Conservation (phyloP, 2,888 invertebrate genomes). For the Luperina nickerlii region DNA sequence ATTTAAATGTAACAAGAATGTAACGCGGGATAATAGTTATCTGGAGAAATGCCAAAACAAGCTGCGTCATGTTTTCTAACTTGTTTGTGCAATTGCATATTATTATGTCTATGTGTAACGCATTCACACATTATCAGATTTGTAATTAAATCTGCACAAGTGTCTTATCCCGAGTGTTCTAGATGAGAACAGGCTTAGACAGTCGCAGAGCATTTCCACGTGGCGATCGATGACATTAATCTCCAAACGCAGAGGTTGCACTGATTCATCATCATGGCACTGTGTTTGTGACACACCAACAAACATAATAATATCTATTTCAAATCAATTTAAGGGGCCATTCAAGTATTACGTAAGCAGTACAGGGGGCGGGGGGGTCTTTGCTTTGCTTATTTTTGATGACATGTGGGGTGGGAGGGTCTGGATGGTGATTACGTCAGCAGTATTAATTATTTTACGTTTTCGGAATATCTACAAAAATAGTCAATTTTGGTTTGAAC, state of each 20-base stretch:
- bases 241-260: conserved; percentile 42
- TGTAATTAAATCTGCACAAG: conserved; percentile 38
- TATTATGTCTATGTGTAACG: conserved; percentile 41
- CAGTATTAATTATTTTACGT: too few species aligned
- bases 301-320: conserved; percentile 1
- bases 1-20: conserved; percentile 43
- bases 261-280: neutral
- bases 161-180: conserved; percentile 28
- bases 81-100: conserved; percentile 62
- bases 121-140: conserved; percentile 44
- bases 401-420: too few species aligned
- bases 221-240: conserved; percentile 47
- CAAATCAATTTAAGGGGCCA: neutral
- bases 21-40: conserved; percentile 58
- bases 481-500: too few species aligned
- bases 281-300: neutral
- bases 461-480: too few species aligned
- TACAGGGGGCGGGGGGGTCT: too few species aligned
- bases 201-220: conserved; percentile 35
- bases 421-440: too few species aligned
- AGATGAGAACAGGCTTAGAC: conserved; percentile 48
- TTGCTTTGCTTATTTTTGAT: too few species aligned
- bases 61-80: conserved; percentile 64
- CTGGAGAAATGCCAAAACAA: conserved; percentile 71
- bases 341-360: too few species aligned